Evolutionary conservation across 2,888 invertebrate genomes (phyloP), one percentile per base, ranked within the genome.

Genomic region (Serripes groenlandicus): DNA sequence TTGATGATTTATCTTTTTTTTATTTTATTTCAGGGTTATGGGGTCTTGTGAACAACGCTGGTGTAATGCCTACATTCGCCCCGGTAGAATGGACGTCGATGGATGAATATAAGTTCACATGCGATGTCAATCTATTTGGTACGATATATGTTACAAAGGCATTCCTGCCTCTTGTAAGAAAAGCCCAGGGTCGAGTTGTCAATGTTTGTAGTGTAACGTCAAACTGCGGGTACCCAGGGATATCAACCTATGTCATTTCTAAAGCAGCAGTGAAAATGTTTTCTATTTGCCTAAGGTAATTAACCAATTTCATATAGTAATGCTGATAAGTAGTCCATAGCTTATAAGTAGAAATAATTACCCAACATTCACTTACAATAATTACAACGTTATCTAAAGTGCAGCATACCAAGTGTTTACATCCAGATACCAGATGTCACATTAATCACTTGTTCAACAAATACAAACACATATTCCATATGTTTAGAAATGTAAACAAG

Each of bases 61-160:
- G 93, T 15, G 82, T 92, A 0, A 74, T 87, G 58, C 91, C 91
- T 0, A 69, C 84, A 18, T 80, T 90, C 11, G 91, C 93, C 23
- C 90, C 90, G 0, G 89, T 92, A 37, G 95, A 95, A 80, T 94
- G 94, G 91, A 86, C 93, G 15, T 81, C 89, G 0, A 76, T 91
- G 1, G 90, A 92, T 1, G 93, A 94, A 72, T 95, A 94, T 86
- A 75, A 83, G 35, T 56, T 70, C 0, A 81, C 80, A 21, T 79
- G 91, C 32, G 83, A 88, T 7, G 90, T 93, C 49, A 95, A 95
- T 83, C 77, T 93, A 4, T 91, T 91, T 75, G 95, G 95, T 7
- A 91, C 94, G 4, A 92, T 94, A 18, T 89, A 91, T 35, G 88
- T 90, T 42, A 89, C 90, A 0, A 81, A 79, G 21, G 69, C 82